Conservation (phyloP, 2,113 vertebrate genomes). For the Apeltes quadracus region DNA sequence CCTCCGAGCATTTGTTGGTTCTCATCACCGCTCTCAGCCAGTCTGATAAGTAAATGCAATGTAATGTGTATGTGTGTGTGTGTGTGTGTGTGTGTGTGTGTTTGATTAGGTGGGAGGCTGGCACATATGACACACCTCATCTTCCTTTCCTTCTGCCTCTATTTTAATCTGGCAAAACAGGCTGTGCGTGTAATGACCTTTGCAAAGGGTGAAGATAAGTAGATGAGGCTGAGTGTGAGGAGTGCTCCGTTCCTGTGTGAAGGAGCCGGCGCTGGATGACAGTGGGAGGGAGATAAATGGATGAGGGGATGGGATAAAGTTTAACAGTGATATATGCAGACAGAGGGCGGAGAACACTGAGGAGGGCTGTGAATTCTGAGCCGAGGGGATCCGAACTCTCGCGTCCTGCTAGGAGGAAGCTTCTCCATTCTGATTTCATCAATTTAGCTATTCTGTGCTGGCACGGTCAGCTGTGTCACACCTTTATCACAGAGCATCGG, state of each 20-base stretch:
- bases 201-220: conserved; percentile 71
- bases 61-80: not conserved
- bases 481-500: not conserved
- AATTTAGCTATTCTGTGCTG: too few relatives aligned
- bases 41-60: conserved; percentile 8
- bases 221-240: conserved; percentile 63
- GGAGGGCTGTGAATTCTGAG: conserved; percentile 45
- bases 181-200: conserved; percentile 68
- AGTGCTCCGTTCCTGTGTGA: conserved; percentile 61
- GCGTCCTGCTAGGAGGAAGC: not conserved
- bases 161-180: conserved; percentile 70
- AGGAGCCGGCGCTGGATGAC: conserved; percentile 54
- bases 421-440: not conserved
- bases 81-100: conserved; percentile 19
- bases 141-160: conserved; percentile 46
- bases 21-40: conserved; percentile 3
- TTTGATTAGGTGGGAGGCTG: conserved; percentile 46
- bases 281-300: conserved; percentile 70
- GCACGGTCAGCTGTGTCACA: not conserved
- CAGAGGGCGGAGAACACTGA: conserved; percentile 41
- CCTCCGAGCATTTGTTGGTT: conserved; percentile 9
- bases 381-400: conserved; percentile 10
- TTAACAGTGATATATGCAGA: conserved; percentile 59
- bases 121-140: conserved; percentile 63
- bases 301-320: conserved; percentile 62